phyloP scores from a whole-genome alignment of 1,140 invertebrate species.

The Megathymus violae region DNA sequence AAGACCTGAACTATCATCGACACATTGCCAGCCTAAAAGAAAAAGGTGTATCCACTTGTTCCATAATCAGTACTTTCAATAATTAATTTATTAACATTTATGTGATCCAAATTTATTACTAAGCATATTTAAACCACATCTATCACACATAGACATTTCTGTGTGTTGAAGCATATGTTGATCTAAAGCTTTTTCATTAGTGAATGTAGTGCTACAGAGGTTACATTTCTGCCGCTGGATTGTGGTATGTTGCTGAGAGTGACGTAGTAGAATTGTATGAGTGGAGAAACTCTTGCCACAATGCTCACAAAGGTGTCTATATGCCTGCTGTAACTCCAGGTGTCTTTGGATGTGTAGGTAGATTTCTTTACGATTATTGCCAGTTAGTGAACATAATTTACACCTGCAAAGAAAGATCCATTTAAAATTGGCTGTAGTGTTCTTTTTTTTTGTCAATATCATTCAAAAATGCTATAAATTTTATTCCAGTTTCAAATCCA shows the following conservation, averaged over 20 bases:
- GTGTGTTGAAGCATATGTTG: slow-evolving; percentile 55
- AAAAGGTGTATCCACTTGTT: no score
- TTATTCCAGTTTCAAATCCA: no score
- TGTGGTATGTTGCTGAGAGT: slow-evolving; percentile 51
- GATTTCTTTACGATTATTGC: slow-evolving; percentile 56
- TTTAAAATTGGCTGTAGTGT: no score
- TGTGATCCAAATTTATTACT: slow-evolving; percentile 53
- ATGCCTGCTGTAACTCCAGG: slow-evolving; percentile 42
- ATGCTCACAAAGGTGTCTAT: slow-evolving; percentile 65
- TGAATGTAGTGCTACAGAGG: slow-evolving; percentile 52
- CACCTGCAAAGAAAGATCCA: slow-evolving; percentile 62
- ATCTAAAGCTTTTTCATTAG: slow-evolving; percentile 41
- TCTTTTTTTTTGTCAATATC: no score
- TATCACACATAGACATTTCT: slow-evolving; percentile 65
- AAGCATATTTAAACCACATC: slow-evolving; percentile 61
- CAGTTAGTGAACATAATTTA: slow-evolving; percentile 65
- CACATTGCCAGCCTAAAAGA: no score
- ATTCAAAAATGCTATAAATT: no score
- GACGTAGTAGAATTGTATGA: slow-evolving; percentile 51
- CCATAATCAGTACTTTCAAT: no score
- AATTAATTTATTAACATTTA: no score
- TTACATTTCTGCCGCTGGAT: slow-evolving; percentile 42
- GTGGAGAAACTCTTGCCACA: slow-evolving; percentile 68
- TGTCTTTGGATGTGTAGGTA: slow-evolving; percentile 67
- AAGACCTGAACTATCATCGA: no score